phyloP scores from a whole-genome alignment of 2,888 invertebrate genomes.

The Cancer borealis region DNA sequence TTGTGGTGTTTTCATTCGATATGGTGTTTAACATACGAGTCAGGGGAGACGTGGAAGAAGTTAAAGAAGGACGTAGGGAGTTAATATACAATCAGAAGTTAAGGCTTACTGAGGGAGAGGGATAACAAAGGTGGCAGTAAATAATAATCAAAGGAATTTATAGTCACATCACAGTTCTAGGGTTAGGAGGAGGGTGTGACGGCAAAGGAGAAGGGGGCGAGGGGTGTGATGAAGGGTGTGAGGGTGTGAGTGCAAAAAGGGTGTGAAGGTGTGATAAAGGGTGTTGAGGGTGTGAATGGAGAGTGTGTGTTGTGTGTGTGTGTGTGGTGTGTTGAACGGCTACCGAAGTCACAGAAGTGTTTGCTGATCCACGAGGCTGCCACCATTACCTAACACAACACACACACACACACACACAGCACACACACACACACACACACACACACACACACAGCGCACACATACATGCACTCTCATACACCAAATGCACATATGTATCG shows the following conservation, averaged over 20 bases:
- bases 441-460: too few relatives aligned
- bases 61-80: not conserved
- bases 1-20: not conserved
- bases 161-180: not conserved
- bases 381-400: too few relatives aligned
- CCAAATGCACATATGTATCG: not conserved
- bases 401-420: too few relatives aligned
- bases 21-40: not conserved
- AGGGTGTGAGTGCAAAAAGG: too few relatives aligned
- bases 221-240: not conserved
- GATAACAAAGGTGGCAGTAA: not conserved
- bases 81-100: constrained; percentile 13
- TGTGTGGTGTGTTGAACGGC: not conserved
- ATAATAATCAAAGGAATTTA: constrained; percentile 33
- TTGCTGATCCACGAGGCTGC: not conserved
- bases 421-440: too few relatives aligned
- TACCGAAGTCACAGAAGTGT: not conserved
- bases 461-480: too few relatives aligned
- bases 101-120: not conserved
- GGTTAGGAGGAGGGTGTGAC: not conserved
- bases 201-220: not conserved
- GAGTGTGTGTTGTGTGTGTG: not conserved
- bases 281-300: not conserved
- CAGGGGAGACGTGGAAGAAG: not conserved
- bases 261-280: not conserved